These are phyloP conservation scores for Drosophila demipolita DNA, from an alignment of 2,888 invertebrate genomes.

Conservation along the genomic window DNA sequence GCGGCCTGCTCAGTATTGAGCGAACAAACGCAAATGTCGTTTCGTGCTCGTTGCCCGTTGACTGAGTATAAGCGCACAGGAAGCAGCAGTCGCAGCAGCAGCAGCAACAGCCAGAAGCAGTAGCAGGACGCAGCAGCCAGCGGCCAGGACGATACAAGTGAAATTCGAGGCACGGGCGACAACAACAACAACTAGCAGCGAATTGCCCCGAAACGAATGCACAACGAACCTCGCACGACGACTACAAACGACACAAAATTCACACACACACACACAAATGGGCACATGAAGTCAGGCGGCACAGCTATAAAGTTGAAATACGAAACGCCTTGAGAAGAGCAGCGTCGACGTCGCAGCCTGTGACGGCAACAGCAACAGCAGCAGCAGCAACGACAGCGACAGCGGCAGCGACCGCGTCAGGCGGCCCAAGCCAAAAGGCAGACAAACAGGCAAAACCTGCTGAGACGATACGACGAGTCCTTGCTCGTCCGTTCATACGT, in stretches of 20 bases:
- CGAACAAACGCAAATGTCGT: constrained; percentile 76
- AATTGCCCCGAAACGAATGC: constrained; percentile 64
- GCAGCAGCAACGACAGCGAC: constrained; percentile 31
- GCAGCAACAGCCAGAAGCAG: constrained; percentile 58
- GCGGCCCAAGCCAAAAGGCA: constrained; percentile 81
- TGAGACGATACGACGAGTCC: constrained; percentile 84
- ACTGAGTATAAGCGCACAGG: constrained; percentile 65
- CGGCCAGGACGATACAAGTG: constrained; percentile 58
- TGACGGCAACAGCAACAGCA: constrained; percentile 46
- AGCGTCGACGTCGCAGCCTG: constrained; percentile 48
- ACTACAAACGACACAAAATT: constrained; percentile 40
- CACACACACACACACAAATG: constrained; percentile 31
- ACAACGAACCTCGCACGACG: constrained; percentile 64
- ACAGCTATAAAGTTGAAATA: constrained; percentile 73
- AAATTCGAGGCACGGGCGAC: constrained; percentile 71
- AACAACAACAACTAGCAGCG: constrained; percentile 43
- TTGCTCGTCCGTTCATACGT: constrained; percentile 84
- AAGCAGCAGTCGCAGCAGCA: constrained; percentile 47
- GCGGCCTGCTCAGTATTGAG: constrained; percentile 69
- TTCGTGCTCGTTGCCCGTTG: constrained; percentile 73
- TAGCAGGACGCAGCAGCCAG: constrained; percentile 69
- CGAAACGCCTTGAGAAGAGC: constrained; percentile 78
- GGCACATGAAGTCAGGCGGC: constrained; percentile 41
- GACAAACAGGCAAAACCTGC: constrained; percentile 84
- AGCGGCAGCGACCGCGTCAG: constrained; percentile 51